Base-by-base conservation (phyloP, 2,888 invertebrate species). In the Oxytorus armatus region DNA sequence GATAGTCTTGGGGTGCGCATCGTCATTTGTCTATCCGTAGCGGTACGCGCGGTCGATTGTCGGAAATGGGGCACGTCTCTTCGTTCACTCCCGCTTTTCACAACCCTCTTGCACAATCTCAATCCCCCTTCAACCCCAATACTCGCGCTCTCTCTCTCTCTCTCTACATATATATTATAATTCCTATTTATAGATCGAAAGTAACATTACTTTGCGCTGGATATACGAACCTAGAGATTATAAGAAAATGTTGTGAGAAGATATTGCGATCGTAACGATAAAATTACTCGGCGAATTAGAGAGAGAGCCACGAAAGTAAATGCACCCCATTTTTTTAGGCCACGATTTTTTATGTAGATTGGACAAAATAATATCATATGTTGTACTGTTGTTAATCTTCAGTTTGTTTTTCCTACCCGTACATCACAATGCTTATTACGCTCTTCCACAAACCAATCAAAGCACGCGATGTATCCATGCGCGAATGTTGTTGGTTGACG, bases 21-120 rank as follows among this genome's bases (percentile, higher is more conserved):
- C 73, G 73, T 61, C 73, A 68, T 73, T 73, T 73, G 78, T 73
- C 66, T 78, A 23, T 66, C 39, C 39, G 29, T 57, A 49, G 57
- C 36, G 49, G 2, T 18, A 39, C 25, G 42, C 44, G 53, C 59
- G 61, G 65, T 72, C 65, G 72, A 72, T 77, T 42, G 14, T 44
- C 16, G 61, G 53, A 63, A 68, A 73, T 73, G 53, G 61, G 33
- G n/a, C 73, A 61, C 53, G 66, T 53, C 49, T 42, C 44, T 55
- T 4, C 59, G 8, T 42, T 59, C 10, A n/a, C n/a, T n/a, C n/a
- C n/a, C 16, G 4, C 42, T 29, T 36, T 51, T 14, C n/a, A n/a
- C n/a, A n/a, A 4, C 11, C 16, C 57, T n/a, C 16, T 72, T 59
- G 47, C n/a, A 23, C 57, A 57, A 69, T 55, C 14, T 57, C 18